Evolutionary conservation across 37 sponge, comb jelly and placozoan genomes (phyloP).

Genomic region (Ephydatia muelleri): DNA sequence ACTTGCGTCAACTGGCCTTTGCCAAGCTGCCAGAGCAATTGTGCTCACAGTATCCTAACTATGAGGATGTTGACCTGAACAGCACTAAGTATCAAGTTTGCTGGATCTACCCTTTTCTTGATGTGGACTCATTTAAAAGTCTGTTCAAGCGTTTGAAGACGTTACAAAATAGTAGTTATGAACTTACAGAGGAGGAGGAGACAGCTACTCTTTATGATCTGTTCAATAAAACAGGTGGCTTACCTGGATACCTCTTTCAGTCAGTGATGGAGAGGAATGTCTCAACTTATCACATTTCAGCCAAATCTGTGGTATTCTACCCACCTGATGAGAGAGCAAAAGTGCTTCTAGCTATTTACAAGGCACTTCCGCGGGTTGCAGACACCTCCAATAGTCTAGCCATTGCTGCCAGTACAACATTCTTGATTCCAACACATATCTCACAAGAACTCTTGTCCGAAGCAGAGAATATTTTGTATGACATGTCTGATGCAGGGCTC

Average conservation of each 20-base stretch:
- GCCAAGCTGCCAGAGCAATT: neutral
- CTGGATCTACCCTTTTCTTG: conserved; percentile 1
- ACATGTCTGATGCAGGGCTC: conserved; percentile 1
- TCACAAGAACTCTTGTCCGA: neutral
- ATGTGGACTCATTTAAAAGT: neutral
- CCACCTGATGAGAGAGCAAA: neutral
- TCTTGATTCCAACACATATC: neutral
- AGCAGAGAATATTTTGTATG: neutral
- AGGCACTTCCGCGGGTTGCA: neutral
- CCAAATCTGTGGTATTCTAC: neutral
- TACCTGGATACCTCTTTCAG: neutral
- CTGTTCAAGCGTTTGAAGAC: neutral
- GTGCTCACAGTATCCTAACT: neutral
- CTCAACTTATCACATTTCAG: neutral
- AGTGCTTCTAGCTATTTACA: conserved; percentile 1
- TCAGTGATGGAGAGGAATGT: neutral
- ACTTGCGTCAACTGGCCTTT: neutral
- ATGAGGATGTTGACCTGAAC: neutral
- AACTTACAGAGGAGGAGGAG: neutral
- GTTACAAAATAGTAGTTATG: neutral
- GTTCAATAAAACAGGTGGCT: conserved; percentile 1
- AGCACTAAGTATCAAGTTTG: neutral
- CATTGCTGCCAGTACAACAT: conserved; percentile 1
- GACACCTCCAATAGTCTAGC: neutral
- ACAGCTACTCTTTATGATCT: conserved; percentile 1